Percentiles rank a stretch among this genome's conserved stretches.
Conservation (phyloP, 2,797 vertebrate species). For the Margarornis squamiger region DNA sequence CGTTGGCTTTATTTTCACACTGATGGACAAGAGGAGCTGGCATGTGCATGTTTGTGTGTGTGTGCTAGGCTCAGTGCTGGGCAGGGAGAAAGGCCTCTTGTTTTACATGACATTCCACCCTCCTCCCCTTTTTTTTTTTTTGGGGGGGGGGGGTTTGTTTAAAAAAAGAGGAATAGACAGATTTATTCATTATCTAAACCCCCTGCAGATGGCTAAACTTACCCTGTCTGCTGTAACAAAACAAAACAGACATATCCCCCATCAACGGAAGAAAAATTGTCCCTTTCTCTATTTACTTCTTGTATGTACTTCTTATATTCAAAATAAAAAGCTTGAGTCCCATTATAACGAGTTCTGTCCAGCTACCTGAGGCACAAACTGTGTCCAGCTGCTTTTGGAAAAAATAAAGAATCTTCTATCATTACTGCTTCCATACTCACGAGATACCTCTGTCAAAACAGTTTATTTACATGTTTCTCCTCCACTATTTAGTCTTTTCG, state of each 20-base stretch:
- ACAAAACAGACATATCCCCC: not conserved
- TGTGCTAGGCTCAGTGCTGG: not conserved
- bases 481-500: not conserved
- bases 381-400: not conserved
- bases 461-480: not conserved
- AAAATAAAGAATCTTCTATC: not conserved
- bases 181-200: constrained; percentile 4
- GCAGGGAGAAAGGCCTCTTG: constrained; percentile 15
- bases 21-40: constrained; percentile 28
- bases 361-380: not conserved
- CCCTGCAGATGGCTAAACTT: not conserved
- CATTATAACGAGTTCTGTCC: not conserved
- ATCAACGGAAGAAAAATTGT: rapidly evolving
- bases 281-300: not conserved
- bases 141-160: not conserved
- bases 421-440: not conserved
- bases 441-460: not conserved
- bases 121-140: rapidly evolving
- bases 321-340: not conserved
- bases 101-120: not conserved
- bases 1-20: constrained; percentile 35
- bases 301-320: not conserved
- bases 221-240: not conserved
- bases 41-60: not conserved
- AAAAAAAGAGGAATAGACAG: not conserved